These are phyloP conservation scores for Tragelaphus strepsiceros DNA, from an alignment of 2,113 vertebrate species.

Conservation along the genomic window DNA sequence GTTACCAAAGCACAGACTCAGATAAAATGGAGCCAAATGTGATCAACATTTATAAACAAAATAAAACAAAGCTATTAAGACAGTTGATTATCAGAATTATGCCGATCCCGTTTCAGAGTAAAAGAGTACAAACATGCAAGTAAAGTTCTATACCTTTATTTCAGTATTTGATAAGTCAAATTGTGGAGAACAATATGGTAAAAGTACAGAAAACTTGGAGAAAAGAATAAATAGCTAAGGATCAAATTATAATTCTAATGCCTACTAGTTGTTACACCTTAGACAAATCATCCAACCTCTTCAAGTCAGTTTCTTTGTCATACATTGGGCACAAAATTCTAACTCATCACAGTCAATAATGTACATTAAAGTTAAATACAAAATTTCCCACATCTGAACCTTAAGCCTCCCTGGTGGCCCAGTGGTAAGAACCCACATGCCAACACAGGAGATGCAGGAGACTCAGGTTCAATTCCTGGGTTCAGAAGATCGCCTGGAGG, in stretches of 20 bases:
- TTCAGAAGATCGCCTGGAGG: not conserved
- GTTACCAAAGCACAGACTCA: not conserved
- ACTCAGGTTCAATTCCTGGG: not conserved
- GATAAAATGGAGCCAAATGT: not conserved
- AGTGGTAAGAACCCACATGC: not conserved
- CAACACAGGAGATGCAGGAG: not conserved
- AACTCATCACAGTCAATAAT: not conserved
- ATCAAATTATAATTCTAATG: not conserved
- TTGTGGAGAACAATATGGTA: too few relatives aligned
- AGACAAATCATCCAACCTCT: not conserved
- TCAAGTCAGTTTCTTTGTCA: not conserved
- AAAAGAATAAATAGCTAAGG: not conserved
- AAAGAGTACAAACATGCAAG: not conserved
- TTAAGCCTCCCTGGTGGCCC: not conserved
- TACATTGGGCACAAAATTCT: not conserved
- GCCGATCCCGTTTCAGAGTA: not conserved
- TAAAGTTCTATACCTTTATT: not conserved
- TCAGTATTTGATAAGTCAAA: not conserved
- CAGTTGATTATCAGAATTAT: not conserved
- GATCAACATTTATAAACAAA: not conserved
- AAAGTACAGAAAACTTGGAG: not conserved
- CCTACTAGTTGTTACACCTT: not conserved
- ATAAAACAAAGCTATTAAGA: not conserved
- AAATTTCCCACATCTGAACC: not conserved
- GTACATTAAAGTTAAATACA: not conserved